Evolutionary conservation across 2,113 vertebrate genomes (phyloP).

Genomic region (Ophthalmolycus amberensis): DNA sequence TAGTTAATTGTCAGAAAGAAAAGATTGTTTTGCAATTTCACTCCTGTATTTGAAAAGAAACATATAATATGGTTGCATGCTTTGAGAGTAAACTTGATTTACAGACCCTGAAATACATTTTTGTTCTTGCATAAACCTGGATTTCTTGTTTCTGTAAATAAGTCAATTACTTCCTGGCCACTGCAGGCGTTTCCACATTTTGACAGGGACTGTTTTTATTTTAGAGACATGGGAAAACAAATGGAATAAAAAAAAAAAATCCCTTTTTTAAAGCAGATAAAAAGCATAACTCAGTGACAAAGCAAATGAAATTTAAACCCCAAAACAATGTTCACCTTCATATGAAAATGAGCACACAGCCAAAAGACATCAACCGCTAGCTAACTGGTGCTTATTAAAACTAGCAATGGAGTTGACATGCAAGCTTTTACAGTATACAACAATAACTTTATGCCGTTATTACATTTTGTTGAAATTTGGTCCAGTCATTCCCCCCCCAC

Average conservation of each 20-base stretch:
- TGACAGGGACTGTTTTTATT: not conserved
- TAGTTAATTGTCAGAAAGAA: not conserved
- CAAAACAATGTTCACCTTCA: slow-evolving; percentile 22
- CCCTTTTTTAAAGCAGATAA: slow-evolving; percentile 39
- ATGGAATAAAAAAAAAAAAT: not conserved
- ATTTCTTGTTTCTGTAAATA: not conserved
- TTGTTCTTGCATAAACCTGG: slow-evolving; percentile 14
- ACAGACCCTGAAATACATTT: not conserved
- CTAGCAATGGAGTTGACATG: slow-evolving; percentile 28
- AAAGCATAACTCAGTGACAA: not conserved
- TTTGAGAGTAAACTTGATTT: slow-evolving; percentile 2
- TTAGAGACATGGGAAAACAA: slow-evolving; percentile 4
- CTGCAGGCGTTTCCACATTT: not conserved
- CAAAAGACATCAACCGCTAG: slow-evolving; percentile 14
- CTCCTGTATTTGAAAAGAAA: not conserved
- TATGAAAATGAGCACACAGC: slow-evolving; percentile 23
- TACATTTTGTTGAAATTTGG: slow-evolving; percentile 19
- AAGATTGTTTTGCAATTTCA: slow-evolving; percentile 1
- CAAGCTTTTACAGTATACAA: slow-evolving; percentile 7
- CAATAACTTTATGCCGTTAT: not conserved
- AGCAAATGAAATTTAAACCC: not conserved
- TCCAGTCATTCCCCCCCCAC: not conserved
- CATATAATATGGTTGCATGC: not conserved
- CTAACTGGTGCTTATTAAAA: slow-evolving; percentile 36
- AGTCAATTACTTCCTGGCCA: not conserved